Evolutionary conservation across 2,113 vertebrate species (phyloP).

Genomic region (Pantherophis guttatus): DNA sequence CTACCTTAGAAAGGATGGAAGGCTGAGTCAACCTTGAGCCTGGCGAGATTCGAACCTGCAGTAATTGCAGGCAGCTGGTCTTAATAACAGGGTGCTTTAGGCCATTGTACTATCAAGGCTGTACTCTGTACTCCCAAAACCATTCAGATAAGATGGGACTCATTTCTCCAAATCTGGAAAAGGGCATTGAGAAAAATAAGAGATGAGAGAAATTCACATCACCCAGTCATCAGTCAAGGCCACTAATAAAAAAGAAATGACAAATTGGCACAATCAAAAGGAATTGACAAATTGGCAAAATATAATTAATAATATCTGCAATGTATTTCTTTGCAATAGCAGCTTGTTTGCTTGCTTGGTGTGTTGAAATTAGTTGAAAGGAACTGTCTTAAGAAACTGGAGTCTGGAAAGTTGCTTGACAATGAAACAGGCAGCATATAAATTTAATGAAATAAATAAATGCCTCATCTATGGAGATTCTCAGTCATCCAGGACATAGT

Average conservation of each 20-base stretch:
- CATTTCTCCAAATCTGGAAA: not conserved
- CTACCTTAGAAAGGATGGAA: too few relatives aligned
- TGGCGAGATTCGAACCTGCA: too few relatives aligned
- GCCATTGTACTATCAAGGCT: too few relatives aligned
- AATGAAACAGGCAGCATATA: too few relatives aligned
- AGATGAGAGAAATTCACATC: not conserved
- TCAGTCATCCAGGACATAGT: too few relatives aligned
- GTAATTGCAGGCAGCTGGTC: too few relatives aligned
- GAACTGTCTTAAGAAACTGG: not conserved
- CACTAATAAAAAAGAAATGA: not conserved
- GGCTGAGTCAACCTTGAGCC: too few relatives aligned
- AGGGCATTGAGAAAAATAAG: not conserved
- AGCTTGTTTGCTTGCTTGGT: not conserved
- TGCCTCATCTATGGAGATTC: not conserved
- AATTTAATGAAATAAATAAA: not conserved
- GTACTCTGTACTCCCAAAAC: not conserved
- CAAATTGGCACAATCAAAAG: not conserved
- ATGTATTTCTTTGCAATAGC: not conserved
- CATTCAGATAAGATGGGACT: not conserved
- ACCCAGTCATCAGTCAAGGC: not conserved
- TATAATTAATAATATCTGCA: not conserved
- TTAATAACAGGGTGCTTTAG: too few relatives aligned
- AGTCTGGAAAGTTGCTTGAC: not conserved
- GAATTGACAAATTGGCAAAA: not conserved
- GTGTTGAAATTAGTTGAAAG: not conserved